phyloP scores from a whole-genome alignment of 1,140 invertebrate species.

The Papilio helenus region DNA sequence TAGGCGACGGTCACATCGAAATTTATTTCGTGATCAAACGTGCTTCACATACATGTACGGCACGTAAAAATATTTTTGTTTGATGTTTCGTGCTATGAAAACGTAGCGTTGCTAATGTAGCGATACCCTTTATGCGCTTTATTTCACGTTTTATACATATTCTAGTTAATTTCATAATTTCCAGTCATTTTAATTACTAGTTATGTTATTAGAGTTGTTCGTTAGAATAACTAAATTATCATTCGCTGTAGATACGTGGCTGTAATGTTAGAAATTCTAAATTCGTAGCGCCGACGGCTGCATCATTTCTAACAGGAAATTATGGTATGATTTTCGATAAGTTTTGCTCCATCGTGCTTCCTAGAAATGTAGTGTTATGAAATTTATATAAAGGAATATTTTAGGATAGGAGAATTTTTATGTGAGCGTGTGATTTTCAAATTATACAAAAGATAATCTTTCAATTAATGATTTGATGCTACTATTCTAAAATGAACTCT shows the following conservation, averaged over 20 bases:
- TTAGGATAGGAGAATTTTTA: too few species aligned
- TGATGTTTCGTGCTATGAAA: too few species aligned
- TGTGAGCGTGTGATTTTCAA: too few species aligned
- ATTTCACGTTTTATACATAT: too few species aligned
- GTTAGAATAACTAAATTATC: background rate
- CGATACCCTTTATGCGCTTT: too few species aligned
- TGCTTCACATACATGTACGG: background rate
- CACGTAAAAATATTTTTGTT: too few species aligned
- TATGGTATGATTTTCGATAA: slow-evolving; percentile 3
- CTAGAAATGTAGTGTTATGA: too few species aligned
- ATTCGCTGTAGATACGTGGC: background rate
- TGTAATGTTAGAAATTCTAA: background rate
- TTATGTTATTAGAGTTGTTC: background rate
- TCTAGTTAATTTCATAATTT: background rate
- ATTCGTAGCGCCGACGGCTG: background rate
- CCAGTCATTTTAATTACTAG: background rate
- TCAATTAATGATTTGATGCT: too few species aligned
- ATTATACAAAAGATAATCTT: too few species aligned
- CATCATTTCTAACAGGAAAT: slow-evolving; percentile 21
- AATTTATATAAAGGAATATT: too few species aligned
- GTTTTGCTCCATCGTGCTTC: background rate
- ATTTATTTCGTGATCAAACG: background rate
- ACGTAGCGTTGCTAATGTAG: too few species aligned
- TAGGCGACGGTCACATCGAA: background rate
- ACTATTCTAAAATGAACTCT: too few species aligned